Conservation (phyloP, 2,113 vertebrate species). For the Merops nubicus region DNA sequence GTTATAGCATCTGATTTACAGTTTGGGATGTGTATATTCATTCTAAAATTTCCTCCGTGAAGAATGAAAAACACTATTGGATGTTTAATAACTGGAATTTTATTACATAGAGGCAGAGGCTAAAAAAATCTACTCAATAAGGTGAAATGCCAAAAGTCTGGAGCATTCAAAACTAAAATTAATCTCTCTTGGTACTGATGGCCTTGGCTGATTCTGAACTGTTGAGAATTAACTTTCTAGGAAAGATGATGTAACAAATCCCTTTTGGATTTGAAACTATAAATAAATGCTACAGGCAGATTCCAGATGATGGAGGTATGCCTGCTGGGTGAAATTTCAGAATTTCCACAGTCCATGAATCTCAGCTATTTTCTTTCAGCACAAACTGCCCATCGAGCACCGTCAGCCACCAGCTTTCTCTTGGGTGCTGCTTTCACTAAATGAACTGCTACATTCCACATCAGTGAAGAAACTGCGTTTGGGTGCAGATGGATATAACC, state of each 20-base stretch:
- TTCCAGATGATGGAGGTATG: neutral
- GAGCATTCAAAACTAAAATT: neutral
- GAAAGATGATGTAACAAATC: neutral
- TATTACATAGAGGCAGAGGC: neutral
- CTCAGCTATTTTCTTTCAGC: neutral
- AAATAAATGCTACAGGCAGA: neutral
- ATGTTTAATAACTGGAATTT: neutral
- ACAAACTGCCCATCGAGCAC: neutral
- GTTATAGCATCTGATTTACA: neutral
- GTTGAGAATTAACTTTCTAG: neutral
- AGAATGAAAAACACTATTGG: neutral
- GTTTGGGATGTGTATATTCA: neutral
- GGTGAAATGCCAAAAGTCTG: neutral
- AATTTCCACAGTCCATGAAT: neutral
- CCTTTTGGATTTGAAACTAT: neutral
- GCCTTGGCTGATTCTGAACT: neutral
- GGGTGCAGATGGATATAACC: neutral
- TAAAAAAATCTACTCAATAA: neutral
- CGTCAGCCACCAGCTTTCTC: neutral
- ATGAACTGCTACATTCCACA: neutral
- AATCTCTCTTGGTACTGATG: neutral
- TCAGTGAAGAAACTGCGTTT: neutral
- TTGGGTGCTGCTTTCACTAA: neutral
- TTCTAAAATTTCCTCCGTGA: neutral
- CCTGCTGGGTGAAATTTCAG: neutral